phyloP scores from a whole-genome alignment of 1,140 invertebrate species.

The Meloidogyne hapla region DNA sequence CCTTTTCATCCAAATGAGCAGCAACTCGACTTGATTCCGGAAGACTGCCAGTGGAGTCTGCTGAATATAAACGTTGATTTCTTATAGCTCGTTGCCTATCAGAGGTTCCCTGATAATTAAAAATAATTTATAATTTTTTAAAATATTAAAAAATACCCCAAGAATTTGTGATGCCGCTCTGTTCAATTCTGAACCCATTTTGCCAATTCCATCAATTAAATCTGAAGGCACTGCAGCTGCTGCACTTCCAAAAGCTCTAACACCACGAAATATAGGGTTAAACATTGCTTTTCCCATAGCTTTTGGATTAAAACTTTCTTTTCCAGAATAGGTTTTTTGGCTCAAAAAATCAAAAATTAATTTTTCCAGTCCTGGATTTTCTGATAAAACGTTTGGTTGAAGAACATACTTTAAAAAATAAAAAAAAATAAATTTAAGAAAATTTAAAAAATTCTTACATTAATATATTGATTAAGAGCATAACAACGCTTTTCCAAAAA shows the following conservation, averaged over 20 bases:
- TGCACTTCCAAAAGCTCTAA: slow-evolving; percentile 59
- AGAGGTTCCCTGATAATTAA: slow-evolving; percentile 9
- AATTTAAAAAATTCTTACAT: slow-evolving; percentile 62
- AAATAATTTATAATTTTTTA: not conserved
- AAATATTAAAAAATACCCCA: not conserved
- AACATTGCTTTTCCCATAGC: slow-evolving; percentile 54
- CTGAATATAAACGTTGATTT: not conserved
- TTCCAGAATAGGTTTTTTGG: slow-evolving; percentile 75
- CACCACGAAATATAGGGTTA: slow-evolving; percentile 52
- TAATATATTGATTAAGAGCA: slow-evolving; percentile 80
- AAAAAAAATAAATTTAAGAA: not conserved
- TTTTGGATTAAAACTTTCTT: slow-evolving; percentile 57
- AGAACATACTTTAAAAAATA: slow-evolving; percentile 67
- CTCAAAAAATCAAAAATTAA: slow-evolving; percentile 77
- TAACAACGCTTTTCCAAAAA: slow-evolving; percentile 83
- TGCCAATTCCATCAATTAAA: slow-evolving; percentile 51
- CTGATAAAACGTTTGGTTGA: slow-evolving; percentile 68
- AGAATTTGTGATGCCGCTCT: slow-evolving; percentile 53
- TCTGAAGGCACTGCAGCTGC: slow-evolving; percentile 60
- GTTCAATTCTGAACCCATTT: slow-evolving; percentile 57
- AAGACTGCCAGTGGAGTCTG: slow-evolving; percentile 18
- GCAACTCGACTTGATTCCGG: slow-evolving; percentile 53
- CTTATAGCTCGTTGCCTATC: slow-evolving; percentile 12
- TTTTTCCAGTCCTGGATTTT: slow-evolving; percentile 72
- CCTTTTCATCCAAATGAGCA: slow-evolving; percentile 46